Conservation (phyloP, 2,888 invertebrate genomes). For the Brenthis hecate region DNA sequence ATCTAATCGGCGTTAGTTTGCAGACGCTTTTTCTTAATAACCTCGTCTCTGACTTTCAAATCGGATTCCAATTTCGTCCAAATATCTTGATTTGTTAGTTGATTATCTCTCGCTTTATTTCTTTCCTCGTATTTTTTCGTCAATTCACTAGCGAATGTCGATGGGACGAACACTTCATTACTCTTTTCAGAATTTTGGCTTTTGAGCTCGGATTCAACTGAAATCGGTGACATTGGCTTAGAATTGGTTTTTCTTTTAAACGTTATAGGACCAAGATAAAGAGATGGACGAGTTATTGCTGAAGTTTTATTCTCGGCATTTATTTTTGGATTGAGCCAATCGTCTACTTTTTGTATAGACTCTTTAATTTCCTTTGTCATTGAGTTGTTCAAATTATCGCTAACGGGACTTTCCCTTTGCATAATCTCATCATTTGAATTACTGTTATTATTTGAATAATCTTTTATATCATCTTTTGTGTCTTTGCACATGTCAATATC, state of each 20-base stretch:
- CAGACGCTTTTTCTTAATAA: conserved; percentile 23
- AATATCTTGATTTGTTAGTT: conserved; percentile 21
- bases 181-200: not conserved
- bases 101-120: conserved; percentile 22
- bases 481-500: not conserved
- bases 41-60: conserved; percentile 40
- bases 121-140: conserved; percentile 37
- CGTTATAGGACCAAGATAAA: conserved; percentile 42
- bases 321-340: conserved; percentile 40
- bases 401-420: not conserved
- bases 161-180: conserved; percentile 33
- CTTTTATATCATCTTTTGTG: not conserved
- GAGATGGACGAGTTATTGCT: conserved; percentile 1
- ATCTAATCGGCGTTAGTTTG: not conserved
- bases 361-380: not conserved
- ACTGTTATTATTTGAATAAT: not conserved
- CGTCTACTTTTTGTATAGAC: conserved; percentile 45
- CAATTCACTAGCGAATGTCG: conserved; percentile 40
- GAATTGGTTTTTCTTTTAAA: conserved; percentile 40
- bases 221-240: conserved; percentile 32
- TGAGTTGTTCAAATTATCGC: not conserved
- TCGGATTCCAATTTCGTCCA: conserved; percentile 39
- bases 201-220: conserved; percentile 17
- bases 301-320: not conserved
- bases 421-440: not conserved